phyloP scores from a whole-genome alignment of 2,113 vertebrate species.

The Uropsilus gracilis region DNA sequence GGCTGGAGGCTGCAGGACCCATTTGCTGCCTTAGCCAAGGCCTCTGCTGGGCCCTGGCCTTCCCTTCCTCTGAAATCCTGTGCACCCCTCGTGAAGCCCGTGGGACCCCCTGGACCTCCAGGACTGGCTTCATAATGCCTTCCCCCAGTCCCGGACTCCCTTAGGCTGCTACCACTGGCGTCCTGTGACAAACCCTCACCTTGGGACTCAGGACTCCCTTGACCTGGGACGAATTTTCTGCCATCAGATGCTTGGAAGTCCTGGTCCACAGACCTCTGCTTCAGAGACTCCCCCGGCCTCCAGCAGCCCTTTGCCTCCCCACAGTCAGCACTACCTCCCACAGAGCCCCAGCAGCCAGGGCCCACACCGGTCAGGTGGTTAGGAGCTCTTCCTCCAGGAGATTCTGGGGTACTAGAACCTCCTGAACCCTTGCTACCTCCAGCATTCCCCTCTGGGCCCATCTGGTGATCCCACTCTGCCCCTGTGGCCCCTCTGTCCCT shows the following conservation, averaged over 20 bases:
- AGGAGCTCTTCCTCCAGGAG: not conserved
- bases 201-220: not conserved
- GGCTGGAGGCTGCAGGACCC: not conserved
- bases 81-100: not conserved
- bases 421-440: not conserved
- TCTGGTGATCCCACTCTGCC: accelerated
- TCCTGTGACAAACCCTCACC: not conserved
- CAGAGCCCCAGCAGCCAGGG: not conserved
- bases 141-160: not conserved
- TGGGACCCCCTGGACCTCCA: not conserved
- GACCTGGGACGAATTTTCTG: not conserved
- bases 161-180: not conserved
- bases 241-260: not conserved
- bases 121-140: not conserved
- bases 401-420: not conserved
- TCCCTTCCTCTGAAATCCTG: not conserved
- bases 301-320: not conserved
- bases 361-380: not conserved
- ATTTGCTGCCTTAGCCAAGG: not conserved
- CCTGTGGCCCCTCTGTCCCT: accelerated
- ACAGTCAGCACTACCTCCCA: not conserved
- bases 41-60: not conserved
- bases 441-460: not conserved
- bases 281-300: not conserved
- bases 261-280: not conserved